phyloP scores from a whole-genome alignment of 2,888 invertebrate species.

The Pherbina coryleti region DNA sequence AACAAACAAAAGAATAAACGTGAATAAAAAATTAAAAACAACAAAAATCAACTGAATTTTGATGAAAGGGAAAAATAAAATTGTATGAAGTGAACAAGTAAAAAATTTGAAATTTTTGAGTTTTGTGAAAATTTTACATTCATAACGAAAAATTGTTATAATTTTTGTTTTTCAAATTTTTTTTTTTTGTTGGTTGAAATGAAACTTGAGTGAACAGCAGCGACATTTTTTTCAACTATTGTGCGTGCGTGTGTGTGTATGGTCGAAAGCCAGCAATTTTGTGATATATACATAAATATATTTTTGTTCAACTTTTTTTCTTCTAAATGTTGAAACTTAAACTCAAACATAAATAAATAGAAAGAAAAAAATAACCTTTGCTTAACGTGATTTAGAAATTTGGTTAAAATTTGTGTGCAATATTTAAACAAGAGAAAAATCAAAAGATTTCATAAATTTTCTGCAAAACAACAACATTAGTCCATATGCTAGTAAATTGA shows the following conservation, averaged over 20 bases:
- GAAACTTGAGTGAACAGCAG: conserved; percentile 4
- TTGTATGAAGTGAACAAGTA: conserved; percentile 18
- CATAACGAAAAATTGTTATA: not conserved
- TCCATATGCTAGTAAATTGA: not conserved
- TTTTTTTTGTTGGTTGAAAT: not conserved
- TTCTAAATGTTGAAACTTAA: not conserved
- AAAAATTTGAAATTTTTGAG: conserved; percentile 2
- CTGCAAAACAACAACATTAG: not conserved
- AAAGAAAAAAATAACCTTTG: no score
- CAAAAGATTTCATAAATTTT: not conserved
- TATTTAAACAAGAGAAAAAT: not conserved
- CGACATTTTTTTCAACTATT: not conserved
- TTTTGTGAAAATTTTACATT: conserved; percentile 23
- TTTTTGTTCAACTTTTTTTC: not conserved
- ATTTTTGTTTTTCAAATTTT: not conserved
- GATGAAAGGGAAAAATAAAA: conserved; percentile 10
- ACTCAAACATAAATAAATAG: not conserved
- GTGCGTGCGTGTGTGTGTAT: conserved; percentile 11
- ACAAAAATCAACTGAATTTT: not conserved
- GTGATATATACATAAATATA: not conserved
- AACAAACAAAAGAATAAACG: conserved; percentile 12
- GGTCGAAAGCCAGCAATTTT: not conserved
- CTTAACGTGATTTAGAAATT: no score
- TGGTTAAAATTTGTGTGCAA: no score
- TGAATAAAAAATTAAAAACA: not conserved